Evolutionary conservation across 1,140 invertebrate genomes (phyloP).

Genomic region (Lepidotrigona ventralis): DNA sequence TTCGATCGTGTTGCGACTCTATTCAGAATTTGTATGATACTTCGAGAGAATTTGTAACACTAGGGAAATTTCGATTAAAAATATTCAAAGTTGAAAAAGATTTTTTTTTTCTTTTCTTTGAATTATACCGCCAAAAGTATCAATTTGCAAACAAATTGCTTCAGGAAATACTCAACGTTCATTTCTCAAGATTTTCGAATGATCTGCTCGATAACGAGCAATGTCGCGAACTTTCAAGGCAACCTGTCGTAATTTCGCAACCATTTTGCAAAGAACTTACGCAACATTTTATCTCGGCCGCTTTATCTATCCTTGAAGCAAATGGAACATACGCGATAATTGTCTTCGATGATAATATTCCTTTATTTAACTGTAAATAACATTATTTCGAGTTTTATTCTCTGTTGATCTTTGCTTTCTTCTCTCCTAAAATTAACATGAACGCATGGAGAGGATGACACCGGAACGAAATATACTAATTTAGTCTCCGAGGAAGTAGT

Average conservation of each 20-base stretch:
- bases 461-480: background rate
- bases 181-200: background rate
- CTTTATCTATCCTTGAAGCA: background rate
- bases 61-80: too few relatives aligned
- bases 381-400: background rate
- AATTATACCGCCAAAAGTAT: too few relatives aligned
- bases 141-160: too few relatives aligned
- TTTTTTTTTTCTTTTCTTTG: too few relatives aligned
- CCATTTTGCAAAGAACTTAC: background rate
- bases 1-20: too few relatives aligned
- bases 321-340: background rate
- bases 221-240: background rate
- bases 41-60: too few relatives aligned
- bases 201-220: background rate
- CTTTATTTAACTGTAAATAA: background rate
- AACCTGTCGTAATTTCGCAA: background rate
- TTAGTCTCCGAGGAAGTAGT: constrained; percentile 18
- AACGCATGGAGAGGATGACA: background rate
- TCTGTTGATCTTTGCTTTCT: background rate
- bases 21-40: too few relatives aligned
- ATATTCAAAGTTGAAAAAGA: too few relatives aligned
- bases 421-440: background rate
- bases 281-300: background rate
- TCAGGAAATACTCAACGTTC: too few relatives aligned
- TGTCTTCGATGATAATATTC: background rate